Evolutionary conservation across 2,797 vertebrate genomes (phyloP), one percentile per base, ranked within the genome.

Genomic region (Dryobates pubescens): DNA sequence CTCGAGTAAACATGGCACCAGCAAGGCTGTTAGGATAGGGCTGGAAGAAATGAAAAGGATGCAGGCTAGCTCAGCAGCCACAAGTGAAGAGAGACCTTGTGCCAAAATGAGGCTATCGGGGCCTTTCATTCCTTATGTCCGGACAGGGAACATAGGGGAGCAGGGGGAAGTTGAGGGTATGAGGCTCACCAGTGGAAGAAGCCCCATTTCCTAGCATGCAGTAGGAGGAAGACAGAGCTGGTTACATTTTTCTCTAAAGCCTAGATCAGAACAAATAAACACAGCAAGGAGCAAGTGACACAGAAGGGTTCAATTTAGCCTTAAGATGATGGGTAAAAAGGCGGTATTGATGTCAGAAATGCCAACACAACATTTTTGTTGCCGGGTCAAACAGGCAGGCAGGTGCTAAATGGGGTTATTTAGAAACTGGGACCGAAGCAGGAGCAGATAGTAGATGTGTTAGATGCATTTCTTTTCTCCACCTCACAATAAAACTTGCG

Each of bases 361-460:
- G 79, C 76, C 86, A 87, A 86, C 86, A 72, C 53, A 90, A 75
- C 49, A n/a, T 82, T 90, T 94, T 34, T 76, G 71, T 63, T 90
- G 85, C 71, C 5, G 27, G 87, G 90, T 93, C 90, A 96, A 80
- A 64, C 43, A 69, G 61, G 75, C 14, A 0, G 67, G 83, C 87
- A 90, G 45, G 73, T 87, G 90, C 84, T 91, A 94, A 94, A 91
- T 69, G 82, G 79, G 77, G 91, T 88, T 88, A 84, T 63, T 82
- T 80, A 82, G 90, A 74, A 94, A 74, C 68, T 49, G 54, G 72
- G 83, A 77, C 75, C 17, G 11, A 82, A 47, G 80, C 51, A 76
- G 2, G 26, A 92, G 63, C 57, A 90, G 68, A 86, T 3, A 92
- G 57, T 3, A 73, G 51, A 76, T 58, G 77, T 68, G 58, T 86